Conservation (phyloP, 2,113 vertebrate genomes). For the Stercorarius parasiticus region DNA sequence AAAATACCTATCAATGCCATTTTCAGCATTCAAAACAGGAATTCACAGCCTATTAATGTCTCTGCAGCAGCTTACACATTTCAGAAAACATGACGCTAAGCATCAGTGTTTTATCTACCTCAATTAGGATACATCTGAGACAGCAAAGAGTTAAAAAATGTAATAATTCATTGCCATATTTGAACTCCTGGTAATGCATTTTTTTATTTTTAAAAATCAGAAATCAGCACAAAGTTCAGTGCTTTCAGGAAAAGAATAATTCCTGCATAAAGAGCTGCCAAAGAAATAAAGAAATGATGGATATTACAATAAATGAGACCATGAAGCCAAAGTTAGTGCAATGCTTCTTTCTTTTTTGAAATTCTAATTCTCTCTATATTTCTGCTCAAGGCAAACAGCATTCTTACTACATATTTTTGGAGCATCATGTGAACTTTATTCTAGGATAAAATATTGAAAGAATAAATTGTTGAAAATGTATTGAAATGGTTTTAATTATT, state of each 20-base stretch:
- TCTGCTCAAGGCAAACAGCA: background rate
- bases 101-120: background rate
- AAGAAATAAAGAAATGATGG: background rate
- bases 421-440: background rate
- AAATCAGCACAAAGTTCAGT: background rate
- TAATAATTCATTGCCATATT: background rate
- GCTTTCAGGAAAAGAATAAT: conserved; percentile 8
- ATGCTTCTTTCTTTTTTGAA: background rate
- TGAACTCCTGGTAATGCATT: background rate
- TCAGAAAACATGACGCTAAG: background rate
- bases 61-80: background rate
- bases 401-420: background rate
- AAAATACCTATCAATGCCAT: background rate
- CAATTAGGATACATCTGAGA: background rate
- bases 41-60: background rate
- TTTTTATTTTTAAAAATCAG: background rate
- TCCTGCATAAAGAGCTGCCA: background rate
- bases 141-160: background rate
- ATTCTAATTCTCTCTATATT: background rate
- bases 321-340: background rate
- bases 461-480: background rate
- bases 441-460: conserved; percentile 16
- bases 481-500: conserved; percentile 14
- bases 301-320: conserved; percentile 15
- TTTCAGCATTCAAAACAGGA: background rate